phyloP scores from a whole-genome alignment of 1,140 invertebrate species.

The Eupristina koningsbergeri region DNA sequence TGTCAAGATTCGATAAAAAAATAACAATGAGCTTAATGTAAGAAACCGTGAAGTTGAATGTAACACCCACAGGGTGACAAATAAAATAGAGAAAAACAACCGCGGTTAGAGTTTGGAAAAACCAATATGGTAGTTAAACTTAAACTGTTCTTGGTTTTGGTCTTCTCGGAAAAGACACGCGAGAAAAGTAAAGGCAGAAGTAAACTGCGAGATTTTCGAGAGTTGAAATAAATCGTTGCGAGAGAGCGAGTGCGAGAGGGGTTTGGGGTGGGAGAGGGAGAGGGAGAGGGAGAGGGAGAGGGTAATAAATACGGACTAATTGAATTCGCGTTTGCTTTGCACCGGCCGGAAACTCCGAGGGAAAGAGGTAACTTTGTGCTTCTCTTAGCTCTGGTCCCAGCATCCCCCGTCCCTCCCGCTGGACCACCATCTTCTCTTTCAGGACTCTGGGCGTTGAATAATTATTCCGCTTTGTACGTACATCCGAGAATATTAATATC shows the following conservation, averaged over 20 bases:
- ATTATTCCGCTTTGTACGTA: slow-evolving; percentile 69
- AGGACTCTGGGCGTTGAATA: slow-evolving; percentile 63
- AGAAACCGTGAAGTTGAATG: not conserved
- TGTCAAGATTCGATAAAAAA: too few relatives aligned
- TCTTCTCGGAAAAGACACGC: not conserved
- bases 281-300: slow-evolving; percentile 27
- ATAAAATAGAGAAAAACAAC: slow-evolving; percentile 8
- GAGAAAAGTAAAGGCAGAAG: slow-evolving; percentile 44
- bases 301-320: slow-evolving; percentile 67
- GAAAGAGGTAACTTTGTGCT: not conserved
- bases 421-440: slow-evolving; percentile 41
- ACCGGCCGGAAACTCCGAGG: slow-evolving; percentile 29
- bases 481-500: slow-evolving; percentile 69
- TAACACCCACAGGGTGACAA: slow-evolving; percentile 4
- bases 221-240: slow-evolving; percentile 60
- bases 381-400: too few relatives aligned
- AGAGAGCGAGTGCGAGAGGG: too few relatives aligned
- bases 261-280: not conserved
- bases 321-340: slow-evolving; percentile 64
- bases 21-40: too few relatives aligned
- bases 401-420: not conserved
- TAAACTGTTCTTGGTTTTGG: slow-evolving; percentile 6
- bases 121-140: slow-evolving; percentile 25
- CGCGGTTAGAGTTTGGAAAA: too few relatives aligned
- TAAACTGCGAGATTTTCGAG: slow-evolving; percentile 60